Percentiles rank a stretch among this genome's conserved stretches.
These are phyloP conservation scores for Aphelinus atriplicis DNA, from an alignment of 1,140 invertebrate genomes.

Conservation along the genomic window DNA sequence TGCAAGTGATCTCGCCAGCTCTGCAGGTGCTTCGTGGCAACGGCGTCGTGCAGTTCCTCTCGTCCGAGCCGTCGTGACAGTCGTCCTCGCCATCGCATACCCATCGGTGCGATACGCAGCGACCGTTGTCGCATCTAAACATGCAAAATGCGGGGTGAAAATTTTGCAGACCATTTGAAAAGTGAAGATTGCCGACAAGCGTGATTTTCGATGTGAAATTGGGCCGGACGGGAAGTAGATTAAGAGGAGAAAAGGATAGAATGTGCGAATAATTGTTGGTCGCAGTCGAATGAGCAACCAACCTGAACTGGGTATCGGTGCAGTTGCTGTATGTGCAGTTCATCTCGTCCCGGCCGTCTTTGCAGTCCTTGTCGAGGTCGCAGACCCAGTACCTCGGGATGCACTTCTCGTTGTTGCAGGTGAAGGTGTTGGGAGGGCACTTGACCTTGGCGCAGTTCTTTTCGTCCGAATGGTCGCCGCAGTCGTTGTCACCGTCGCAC, in stretches of 20 bases:
- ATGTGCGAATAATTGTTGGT: too few relatives aligned
- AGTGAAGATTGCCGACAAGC: too few relatives aligned
- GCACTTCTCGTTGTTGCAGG: conserved; percentile 74
- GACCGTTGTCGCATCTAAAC: conserved; percentile 66
- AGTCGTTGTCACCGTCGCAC: conserved; percentile 77
- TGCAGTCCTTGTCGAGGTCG: conserved; percentile 75
- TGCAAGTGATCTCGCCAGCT: conserved; percentile 68
- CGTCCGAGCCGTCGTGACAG: conserved; percentile 75
- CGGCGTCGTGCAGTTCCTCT: conserved; percentile 66
- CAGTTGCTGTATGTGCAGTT: conserved; percentile 70
- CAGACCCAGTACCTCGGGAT: conserved; percentile 77
- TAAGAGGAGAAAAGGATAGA: too few relatives aligned
- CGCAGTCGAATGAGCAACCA: not conserved
- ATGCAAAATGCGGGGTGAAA: too few relatives aligned
- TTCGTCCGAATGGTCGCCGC: conserved; percentile 72
- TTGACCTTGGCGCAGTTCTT: conserved; percentile 64
- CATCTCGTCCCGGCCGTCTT: conserved; percentile 83
- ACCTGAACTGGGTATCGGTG: conserved; percentile 67
- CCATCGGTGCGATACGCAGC: conserved; percentile 73
- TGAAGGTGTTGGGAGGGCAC: conserved; percentile 73
- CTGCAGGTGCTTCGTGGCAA: conserved; percentile 51
- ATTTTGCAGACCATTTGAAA: too few relatives aligned
- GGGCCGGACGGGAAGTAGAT: too few relatives aligned
- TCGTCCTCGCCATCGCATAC: conserved; percentile 75
- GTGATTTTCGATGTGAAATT: too few relatives aligned